Base-by-base conservation (phyloP, 2,888 invertebrate species). In the Chironomus tentans region DNA sequence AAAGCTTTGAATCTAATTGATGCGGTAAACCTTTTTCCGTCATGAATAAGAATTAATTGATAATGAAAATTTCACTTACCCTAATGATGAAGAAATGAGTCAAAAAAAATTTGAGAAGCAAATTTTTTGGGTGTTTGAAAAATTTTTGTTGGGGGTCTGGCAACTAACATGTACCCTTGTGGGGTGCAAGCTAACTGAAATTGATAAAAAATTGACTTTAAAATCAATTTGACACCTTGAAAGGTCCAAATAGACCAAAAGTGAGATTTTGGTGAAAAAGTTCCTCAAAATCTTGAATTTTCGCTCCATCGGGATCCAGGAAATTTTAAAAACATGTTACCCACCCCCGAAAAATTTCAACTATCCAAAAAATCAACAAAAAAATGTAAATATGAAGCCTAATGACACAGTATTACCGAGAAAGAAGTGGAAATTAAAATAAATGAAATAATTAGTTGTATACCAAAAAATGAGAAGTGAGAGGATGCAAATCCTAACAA, bases 381-480 rank as follows among this genome's bases (percentile, higher is more conserved):
- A n/a, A n/a, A 70, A 6, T 65, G 65, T 65, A 65, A 24, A 65
- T 65, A 65, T 48, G 18, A 70, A 71, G 71, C 56, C 56, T 71
- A 61, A 71, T n/a, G 18, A 50, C 22, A 71, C 71, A 71, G 71
- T 71, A 71, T 71, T 71, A 71, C 71, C 24, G 65, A 65, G 12
- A 65, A 65, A 24, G 21, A 65, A 24, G n/a, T 15, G 69, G 38
- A 69, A 22, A n/a, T 13, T 4, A 69, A 69, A 24, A 24, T 24
- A 21, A 65, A 65, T 65, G 18, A 56, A 24, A 65, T 56, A 56
- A 56, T 56, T 56, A 56, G 56, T 56, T 56, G 56, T 56, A 56
- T 56, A 56, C 56, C 15, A 50, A 56, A 56, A 18, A 56, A 18
- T 4, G 56, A 56, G 7, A 56, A 15, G 15, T 56, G 56, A 56